Percentiles rank a stretch among this genome's conserved stretches.
Evolutionary conservation across 2,797 vertebrate species (phyloP).

Genomic region (Nyctibius grandis): DNA sequence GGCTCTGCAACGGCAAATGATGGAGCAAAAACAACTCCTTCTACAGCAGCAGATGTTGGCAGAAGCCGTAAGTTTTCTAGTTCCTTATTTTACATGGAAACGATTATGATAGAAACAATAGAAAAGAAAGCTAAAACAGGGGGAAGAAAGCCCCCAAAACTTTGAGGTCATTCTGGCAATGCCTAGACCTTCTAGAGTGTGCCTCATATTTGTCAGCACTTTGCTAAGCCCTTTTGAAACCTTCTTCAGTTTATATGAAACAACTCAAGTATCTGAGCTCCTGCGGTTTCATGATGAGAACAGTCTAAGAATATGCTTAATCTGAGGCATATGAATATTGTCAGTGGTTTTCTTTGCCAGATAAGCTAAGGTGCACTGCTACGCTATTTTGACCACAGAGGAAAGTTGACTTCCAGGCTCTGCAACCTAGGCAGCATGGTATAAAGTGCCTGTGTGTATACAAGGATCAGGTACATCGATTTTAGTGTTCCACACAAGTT

Average conservation of each 20-base stretch:
- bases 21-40: conserved; percentile 78
- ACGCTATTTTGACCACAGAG: not conserved
- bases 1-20: conserved; percentile 82
- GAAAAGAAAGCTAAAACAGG: conserved; percentile 2
- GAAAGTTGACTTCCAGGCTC: not conserved
- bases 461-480: not conserved
- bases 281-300: not conserved
- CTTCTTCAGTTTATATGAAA: not conserved
- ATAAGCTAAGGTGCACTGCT: not conserved
- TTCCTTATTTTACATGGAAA: not conserved
- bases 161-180: not conserved
- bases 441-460: not conserved
- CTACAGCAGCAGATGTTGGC: conserved; percentile 83
- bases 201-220: not conserved
- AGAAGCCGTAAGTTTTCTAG: conserved; percentile 78
- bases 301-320: not conserved
- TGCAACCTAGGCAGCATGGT: not conserved
- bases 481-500: not conserved
- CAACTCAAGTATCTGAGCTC: not conserved
- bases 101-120: not conserved
- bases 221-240: not conserved
- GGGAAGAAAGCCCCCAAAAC: not conserved
- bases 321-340: not conserved
- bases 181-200: not conserved
- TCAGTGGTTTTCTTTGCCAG: not conserved